Conservation (phyloP, 2,797 vertebrate species). For the Epinephelus coioides region DNA sequence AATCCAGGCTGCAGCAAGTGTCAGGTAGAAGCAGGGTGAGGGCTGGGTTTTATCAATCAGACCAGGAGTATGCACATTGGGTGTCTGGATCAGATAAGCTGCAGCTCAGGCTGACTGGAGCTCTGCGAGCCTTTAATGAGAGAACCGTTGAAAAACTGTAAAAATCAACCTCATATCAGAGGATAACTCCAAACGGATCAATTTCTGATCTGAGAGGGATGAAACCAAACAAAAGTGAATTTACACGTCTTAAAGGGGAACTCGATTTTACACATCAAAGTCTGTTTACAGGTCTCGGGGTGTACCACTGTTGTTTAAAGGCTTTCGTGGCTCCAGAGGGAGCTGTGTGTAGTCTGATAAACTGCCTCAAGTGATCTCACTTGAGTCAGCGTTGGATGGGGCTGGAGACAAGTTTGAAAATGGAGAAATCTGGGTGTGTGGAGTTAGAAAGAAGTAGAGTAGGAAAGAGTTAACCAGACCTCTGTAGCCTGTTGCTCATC, state of each 20-base stretch:
- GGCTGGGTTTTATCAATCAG: conserved; percentile 51
- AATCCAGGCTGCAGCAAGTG: conserved; percentile 41
- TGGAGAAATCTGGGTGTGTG: not conserved
- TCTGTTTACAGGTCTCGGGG: not conserved
- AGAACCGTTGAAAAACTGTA: conserved; percentile 31
- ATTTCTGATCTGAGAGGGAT: conserved; percentile 24
- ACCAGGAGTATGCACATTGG: conserved; percentile 10
- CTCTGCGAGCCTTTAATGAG: conserved; percentile 62
- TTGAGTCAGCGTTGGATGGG: not conserved
- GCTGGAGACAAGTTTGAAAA: not conserved
- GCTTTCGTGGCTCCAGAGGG: not conserved
- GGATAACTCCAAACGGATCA: conserved; percentile 28
- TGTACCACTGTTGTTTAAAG: not conserved
- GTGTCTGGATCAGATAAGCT: conserved; percentile 83
- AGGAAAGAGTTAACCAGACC: not conserved
- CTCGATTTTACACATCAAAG: conserved; percentile 17
- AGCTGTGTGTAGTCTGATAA: not conserved
- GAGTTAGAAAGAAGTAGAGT: not conserved
- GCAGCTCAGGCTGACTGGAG: conserved; percentile 50
- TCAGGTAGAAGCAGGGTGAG: conserved; percentile 46
- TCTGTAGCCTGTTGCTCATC: no score
- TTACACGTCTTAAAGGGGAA: not conserved
- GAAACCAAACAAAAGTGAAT: conserved; percentile 13
- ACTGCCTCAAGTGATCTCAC: not conserved
- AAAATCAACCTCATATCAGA: conserved; percentile 34